Evolutionary conservation across 2,113 vertebrate genomes (phyloP).

Genomic region (Pampusana beccarii): DNA sequence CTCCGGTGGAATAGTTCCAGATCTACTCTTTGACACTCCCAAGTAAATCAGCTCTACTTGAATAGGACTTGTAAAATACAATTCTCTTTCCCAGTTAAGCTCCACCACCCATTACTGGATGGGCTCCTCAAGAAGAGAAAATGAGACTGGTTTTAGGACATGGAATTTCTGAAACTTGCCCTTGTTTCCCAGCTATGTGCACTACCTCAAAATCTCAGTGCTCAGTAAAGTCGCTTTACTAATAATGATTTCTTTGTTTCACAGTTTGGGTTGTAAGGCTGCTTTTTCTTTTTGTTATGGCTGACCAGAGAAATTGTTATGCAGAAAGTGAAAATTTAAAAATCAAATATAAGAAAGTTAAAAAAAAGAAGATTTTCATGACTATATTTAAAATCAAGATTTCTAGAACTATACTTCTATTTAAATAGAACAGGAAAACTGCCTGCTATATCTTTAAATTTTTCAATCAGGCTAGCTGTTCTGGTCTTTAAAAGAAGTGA

Average conservation of each 20-base stretch:
- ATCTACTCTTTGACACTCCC: neutral
- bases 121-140: neutral
- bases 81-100: neutral
- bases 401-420: neutral
- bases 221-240: neutral
- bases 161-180: neutral
- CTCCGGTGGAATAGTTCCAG: slow-evolving; percentile 11
- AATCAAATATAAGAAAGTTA: neutral
- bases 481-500: neutral
- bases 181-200: neutral
- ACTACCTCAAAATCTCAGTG: neutral
- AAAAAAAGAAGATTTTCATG: neutral
- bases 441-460: neutral
- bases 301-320: neutral
- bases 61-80: neutral
- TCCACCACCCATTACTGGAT: neutral
- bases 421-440: neutral
- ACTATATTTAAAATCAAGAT: neutral
- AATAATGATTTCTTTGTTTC: neutral
- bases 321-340: neutral
- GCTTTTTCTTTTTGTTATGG: neutral
- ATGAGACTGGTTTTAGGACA: neutral
- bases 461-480: neutral
- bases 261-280: neutral
- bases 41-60: neutral